Evolutionary conservation across 2,113 vertebrate genomes (phyloP), one percentile per base, ranked within the genome.

Genomic region (Limnothrissa miodon): DNA sequence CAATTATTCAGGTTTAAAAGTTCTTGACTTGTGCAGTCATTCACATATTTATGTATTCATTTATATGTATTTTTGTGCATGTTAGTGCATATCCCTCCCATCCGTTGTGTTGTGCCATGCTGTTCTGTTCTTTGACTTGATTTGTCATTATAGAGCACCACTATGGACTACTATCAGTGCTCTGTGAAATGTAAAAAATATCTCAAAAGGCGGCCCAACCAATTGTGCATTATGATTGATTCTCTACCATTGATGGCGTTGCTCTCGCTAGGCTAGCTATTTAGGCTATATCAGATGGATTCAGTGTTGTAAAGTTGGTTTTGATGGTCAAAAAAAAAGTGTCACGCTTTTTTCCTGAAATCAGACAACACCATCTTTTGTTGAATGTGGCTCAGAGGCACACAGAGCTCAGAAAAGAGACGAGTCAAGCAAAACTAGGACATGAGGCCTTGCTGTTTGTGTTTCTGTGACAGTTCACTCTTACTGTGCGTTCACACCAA

Each of bases 391-490:
- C 66, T 36, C 66, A 74, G 29, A 36, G 29, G 33, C 66, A 74
- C 66, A 39, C 66, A 5, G 25, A 33, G 15, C 66, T 36, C 29
- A 13, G 66, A 74, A 74, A 39, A 74, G 25, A 74, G 66, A 74
- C 66, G 33, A 74, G 66, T 74, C 66, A 39, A 29, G 66, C 66
- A 74, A 33, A 74, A 74, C 25, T 66, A 66, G 59, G 59, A 66
- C 59, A 10, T 66, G 21, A 56, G 51, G 59, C 59, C 59, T 25
- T 66, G 11, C 25, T 39, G 48, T 45, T n/a, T 45, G 17, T 70
- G 78, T 53, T 81, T 81, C 82, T 78, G 83, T 45, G 82, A 78
- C 82, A 80, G 88, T 85, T 89, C 87, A 88, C n/a, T n/a, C n/a
- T n/a, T n/a, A n/a, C n/a, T n/a, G n/a, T n/a, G n/a, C n/a, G n/a